Percentiles rank a stretch among this genome's conserved stretches.
phyloP scores from a whole-genome alignment of 2,113 vertebrate genomes.

The Varanus komodoensis region DNA sequence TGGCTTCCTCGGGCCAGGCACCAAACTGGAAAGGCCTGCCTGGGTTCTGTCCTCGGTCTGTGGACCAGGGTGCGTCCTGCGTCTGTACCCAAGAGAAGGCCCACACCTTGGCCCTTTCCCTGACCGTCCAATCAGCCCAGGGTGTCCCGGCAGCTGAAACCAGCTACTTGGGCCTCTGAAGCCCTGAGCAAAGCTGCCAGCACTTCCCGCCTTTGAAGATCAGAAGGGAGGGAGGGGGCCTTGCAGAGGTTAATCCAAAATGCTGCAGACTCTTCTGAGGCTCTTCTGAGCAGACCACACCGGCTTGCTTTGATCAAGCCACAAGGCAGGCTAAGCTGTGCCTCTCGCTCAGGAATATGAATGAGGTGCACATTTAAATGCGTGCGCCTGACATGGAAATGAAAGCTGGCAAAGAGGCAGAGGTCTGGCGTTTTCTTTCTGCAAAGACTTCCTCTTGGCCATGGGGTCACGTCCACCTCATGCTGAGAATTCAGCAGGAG shows the following conservation, averaged over 20 bases:
- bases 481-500: neutral
- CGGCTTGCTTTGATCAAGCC: neutral
- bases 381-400: fast-evolving
- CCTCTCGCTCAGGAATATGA: neutral
- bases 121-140: neutral
- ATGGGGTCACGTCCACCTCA: neutral
- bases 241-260: neutral
- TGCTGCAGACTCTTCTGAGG: neutral
- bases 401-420: fast-evolving
- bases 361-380: fast-evolving
- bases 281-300: neutral
- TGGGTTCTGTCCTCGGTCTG: neutral
- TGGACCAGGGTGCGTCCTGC: neutral
- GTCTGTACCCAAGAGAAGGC: neutral
- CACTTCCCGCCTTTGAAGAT: neutral
- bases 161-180: neutral
- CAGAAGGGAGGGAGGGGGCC: neutral
- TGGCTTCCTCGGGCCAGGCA: no score
- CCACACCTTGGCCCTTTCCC: neutral
- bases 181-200: neutral
- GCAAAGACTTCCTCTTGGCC: neutral
- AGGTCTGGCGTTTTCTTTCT: fast-evolving
- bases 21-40: neutral
- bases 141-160: neutral
- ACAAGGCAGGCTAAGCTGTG: neutral